Evolutionary conservation across 1,140 invertebrate species (phyloP).

Genomic region (Triops cancriformis): DNA sequence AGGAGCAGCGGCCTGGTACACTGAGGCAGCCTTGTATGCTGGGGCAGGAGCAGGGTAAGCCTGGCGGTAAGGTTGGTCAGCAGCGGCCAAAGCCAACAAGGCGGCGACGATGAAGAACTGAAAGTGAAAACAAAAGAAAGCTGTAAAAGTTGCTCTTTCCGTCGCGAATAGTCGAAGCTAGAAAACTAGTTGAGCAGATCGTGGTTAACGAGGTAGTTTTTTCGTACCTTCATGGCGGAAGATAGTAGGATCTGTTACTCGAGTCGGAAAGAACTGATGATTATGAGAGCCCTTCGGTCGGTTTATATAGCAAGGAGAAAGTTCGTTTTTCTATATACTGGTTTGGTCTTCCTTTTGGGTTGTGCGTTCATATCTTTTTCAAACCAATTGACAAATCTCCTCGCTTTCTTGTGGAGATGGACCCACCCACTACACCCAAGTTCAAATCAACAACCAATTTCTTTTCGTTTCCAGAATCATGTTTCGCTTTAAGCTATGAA

Average conservation of each 20-base stretch:
- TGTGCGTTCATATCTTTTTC: background rate
- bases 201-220: background rate
- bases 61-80: background rate
- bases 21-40: conserved; percentile 16
- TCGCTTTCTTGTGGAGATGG: too few species aligned
- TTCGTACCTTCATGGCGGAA: background rate
- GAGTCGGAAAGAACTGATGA: background rate
- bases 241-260: background rate
- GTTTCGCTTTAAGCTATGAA: too few species aligned
- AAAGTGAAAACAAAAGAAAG: background rate
- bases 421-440: too few species aligned
- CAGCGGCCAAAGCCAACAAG: conserved; percentile 19
- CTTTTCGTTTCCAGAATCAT: too few species aligned
- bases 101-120: conserved; percentile 4
- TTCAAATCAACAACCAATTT: too few species aligned
- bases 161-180: too few species aligned
- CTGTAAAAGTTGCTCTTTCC: too few species aligned
- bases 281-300: background rate
- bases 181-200: too few species aligned
- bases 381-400: too few species aligned
- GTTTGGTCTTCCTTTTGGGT: background rate
- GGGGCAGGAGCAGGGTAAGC: background rate
- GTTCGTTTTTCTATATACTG: background rate
- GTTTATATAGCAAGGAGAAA: conserved; percentile 7
- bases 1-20: background rate